Evolutionary conservation across 2,797 vertebrate species (phyloP), one percentile per base, ranked within the genome.

Genomic region (Garrulus glandarius): DNA sequence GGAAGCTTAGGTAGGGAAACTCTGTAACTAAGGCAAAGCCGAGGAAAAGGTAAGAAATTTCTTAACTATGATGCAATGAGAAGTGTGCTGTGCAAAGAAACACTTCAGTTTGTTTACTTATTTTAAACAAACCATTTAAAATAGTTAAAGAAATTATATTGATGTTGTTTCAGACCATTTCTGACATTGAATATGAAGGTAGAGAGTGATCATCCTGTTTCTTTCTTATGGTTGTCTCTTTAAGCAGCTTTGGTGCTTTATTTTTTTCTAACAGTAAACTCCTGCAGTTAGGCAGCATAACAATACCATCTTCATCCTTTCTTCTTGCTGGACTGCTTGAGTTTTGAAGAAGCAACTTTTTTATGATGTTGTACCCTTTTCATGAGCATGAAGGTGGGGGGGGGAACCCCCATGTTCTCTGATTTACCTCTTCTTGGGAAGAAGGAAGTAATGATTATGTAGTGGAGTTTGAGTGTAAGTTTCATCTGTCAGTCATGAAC

Each of bases 211-310:
- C 72, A 93, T 94, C 59, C 53, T 72, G 37, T 91, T 89, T 90
- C 46, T 94, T 56, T 84, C 69, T 96, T 92, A 84, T 22, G 22
- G 68, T 95, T 87, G 53, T 34, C 71, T 91, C 64, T 94, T 95
- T 87, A 95, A 92, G 65, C 79, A 95, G 36, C 56, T 84, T 70
- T 94, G 36, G 68, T 53, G 17, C 71, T 77, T 79, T 83, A 56
- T 75, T n/a, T 88, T 93, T 96, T 96, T 71, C 53, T 93, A 84
- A 79, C 41, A 83, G 49, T 65, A 92, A 92, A 92, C 60, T 65
- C 49, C 27, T 82, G 85, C 93, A 83, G 23, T 56, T 93, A 89
- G 91, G 47, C 6, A 75, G 53, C 39, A 57, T 96, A 95, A 93
- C 34, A 70, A 83, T 92, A 74, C 15, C 43, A 65, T 92, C 56